A percentile compares a stretch with the other conserved stretches of the same genome.
phyloP scores from a whole-genome alignment of 2,113 vertebrate species.

The Perca fluviatilis region DNA sequence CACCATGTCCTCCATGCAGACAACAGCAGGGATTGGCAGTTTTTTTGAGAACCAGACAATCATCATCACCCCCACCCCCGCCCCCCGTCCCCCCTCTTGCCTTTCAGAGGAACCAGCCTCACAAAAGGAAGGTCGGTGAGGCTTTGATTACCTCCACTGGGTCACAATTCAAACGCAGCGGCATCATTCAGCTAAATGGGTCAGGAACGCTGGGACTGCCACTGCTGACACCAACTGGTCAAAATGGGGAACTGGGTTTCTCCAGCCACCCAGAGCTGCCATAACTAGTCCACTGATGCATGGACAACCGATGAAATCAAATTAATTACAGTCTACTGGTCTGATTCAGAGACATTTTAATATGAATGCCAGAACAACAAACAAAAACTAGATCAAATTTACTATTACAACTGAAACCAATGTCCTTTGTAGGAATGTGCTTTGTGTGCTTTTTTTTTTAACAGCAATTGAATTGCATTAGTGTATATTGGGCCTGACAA shows the following conservation, averaged over 20 bases:
- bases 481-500: background rate
- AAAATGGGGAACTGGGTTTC: conserved; percentile 10
- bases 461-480: background rate
- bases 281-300: background rate
- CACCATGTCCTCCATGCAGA: background rate
- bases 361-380: background rate
- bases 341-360: background rate
- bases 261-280: background rate
- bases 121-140: conserved; percentile 22
- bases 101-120: conserved; percentile 34
- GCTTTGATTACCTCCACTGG: conserved; percentile 42
- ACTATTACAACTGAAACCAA: background rate
- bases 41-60: conserved; percentile 13
- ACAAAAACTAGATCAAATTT: background rate
- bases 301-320: background rate
- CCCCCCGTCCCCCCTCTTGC: no score
- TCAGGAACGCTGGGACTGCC: conserved; percentile 4
- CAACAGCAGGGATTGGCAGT: conserved; percentile 8
- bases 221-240: conserved; percentile 63
- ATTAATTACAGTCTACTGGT: background rate
- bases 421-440: background rate
- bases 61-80: background rate
- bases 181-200: conserved; percentile 37
- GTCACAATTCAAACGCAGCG: conserved; percentile 38
- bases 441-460: background rate